phyloP scores from a whole-genome alignment of 64 coral and sea anemone genomes.

The Dendronephthya gigantea region DNA sequence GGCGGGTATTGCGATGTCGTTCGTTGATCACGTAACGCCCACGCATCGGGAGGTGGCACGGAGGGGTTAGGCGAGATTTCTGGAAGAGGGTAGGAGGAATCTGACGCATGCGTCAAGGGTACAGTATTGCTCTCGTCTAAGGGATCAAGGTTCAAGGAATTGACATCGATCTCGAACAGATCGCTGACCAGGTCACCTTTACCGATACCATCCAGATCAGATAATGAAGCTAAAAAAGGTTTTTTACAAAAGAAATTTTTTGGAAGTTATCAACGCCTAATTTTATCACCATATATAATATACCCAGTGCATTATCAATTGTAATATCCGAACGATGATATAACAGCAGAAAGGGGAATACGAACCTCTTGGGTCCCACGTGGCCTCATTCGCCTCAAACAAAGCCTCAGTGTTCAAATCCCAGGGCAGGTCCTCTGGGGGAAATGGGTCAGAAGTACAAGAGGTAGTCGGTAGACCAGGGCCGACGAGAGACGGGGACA shows the following conservation, averaged over 20 bases:
- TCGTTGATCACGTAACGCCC: not conserved
- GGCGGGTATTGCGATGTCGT: not conserved
- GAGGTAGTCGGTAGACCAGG: not conserved
- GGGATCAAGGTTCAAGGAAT: not conserved
- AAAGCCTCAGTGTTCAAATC: not conserved
- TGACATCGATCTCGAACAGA: not conserved
- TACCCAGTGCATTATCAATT: no score
- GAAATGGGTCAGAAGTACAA: not conserved
- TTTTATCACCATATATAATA: no score
- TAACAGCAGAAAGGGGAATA: not conserved
- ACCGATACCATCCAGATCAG: not conserved
- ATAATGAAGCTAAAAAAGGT: not conserved
- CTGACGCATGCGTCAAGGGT: not conserved
- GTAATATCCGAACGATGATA: no score
- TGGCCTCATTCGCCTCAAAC: not conserved
- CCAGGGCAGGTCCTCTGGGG: not conserved
- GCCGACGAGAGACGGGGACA: not conserved
- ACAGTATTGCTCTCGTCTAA: not conserved
- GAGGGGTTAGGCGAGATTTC: not conserved
- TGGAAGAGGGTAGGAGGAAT: not conserved
- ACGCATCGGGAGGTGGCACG: not conserved
- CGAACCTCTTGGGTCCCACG: not conserved
- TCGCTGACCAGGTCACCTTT: not conserved
- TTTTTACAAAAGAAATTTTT: not conserved
- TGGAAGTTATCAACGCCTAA: no score